A percentile compares a stretch with the other conserved stretches of the same genome.
These are phyloP conservation scores for Drosophila paramelanica DNA, from an alignment of 2,888 invertebrate species.

Conservation along the genomic window DNA sequence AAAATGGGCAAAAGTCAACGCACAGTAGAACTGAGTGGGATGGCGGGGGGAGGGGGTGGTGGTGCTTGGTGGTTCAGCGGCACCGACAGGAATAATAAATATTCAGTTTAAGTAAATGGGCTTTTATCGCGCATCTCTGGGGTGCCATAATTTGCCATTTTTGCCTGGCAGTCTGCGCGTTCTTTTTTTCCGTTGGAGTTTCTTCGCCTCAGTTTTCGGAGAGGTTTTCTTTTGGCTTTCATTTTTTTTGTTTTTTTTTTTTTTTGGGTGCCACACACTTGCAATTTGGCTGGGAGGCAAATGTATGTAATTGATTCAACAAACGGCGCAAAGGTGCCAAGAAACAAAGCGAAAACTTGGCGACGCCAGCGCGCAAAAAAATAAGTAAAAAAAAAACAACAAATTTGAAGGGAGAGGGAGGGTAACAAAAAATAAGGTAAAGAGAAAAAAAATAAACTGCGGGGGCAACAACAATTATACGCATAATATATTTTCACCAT, in stretches of 20 bases:
- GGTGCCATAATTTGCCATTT: constrained; percentile 82
- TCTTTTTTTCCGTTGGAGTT: constrained; percentile 35
- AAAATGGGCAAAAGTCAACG: constrained; percentile 69
- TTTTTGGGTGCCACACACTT: constrained; percentile 39
- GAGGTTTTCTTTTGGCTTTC: constrained; percentile 14
- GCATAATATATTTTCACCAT: constrained; percentile 73
- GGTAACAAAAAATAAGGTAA: neutral
- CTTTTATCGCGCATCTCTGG: constrained; percentile 80
- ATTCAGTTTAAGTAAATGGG: constrained; percentile 81
- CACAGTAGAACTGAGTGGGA: constrained; percentile 14
- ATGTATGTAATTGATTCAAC: constrained; percentile 76
- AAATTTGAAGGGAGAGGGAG: no score
- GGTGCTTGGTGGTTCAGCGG: constrained; percentile 41
- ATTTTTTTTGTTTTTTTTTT: constrained; percentile 19
- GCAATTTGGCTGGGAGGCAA: constrained; percentile 57
- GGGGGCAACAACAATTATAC: constrained; percentile 74
- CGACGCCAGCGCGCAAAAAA: constrained; percentile 31
- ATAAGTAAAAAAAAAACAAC: neutral
- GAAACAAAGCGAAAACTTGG: constrained; percentile 66
- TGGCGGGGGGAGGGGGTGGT: neutral
- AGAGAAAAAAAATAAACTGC: constrained; percentile 19
- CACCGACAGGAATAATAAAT: constrained; percentile 80
- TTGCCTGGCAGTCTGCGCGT: constrained; percentile 64
- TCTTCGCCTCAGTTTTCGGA: constrained; percentile 25
- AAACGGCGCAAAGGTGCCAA: constrained; percentile 71